Evolutionary conservation across 2,797 vertebrate species (phyloP), one percentile per base, ranked within the genome.

Genomic region (Catamblyrhynchus diadema): DNA sequence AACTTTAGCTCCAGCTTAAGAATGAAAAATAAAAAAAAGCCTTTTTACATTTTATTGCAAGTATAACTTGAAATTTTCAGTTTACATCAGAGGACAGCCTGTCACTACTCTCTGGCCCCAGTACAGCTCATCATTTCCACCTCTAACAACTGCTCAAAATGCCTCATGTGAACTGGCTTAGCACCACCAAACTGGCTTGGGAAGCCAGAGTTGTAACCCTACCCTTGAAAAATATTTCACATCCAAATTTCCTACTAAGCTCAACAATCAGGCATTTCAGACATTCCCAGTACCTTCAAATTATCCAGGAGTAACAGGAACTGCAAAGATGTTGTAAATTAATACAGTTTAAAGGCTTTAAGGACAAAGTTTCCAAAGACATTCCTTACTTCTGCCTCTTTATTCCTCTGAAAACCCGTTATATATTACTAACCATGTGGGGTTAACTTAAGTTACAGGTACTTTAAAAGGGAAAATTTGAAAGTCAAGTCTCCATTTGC

Each of bases 191-290:
- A 41, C 66, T 75, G 75, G 47, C 59, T 50, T 27, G 67, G 56
- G 56, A 84, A 94, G 81, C 51, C 84, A 90, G 81, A 75, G 75
- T 27, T 88, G 94, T 60, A 96, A 91, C 44, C 28, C 70, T 93
- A 69, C 2, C 69, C 62, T 22, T 44, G 54, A 93, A 93, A 94
- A 91, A 75, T 56, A 91, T n/a, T 75, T 88, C 81, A n/a, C 65
- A 72, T 64, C 59, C 89, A 85, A 78, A 89, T 92, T 94, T 78
- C 8, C 1, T 59, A 59, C 61, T 71, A 70, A 87, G 56, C 82
- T 93, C 69, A 72, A 91, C 60, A 74, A 89, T 60, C 59, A 69
- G 66, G 75, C 84, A 69, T 77, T 85, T 90, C 71, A 93, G 75
- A 85, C 66, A 72, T 74, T 75, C 80, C 82, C 18, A 6, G 42